Base-by-base conservation (phyloP, 1,140 invertebrate species). In the Heterodera carotae region DNA sequence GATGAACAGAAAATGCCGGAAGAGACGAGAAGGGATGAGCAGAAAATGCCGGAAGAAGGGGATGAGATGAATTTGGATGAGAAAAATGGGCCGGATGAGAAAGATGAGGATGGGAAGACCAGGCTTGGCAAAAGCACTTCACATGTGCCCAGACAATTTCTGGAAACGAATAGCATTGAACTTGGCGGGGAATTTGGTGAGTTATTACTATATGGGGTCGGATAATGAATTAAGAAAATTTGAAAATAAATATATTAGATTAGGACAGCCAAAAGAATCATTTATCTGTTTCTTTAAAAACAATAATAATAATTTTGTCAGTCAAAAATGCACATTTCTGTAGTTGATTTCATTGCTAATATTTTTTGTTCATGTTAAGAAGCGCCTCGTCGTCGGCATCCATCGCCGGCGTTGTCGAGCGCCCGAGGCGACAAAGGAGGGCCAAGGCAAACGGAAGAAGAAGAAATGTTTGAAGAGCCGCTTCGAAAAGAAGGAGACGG, bases 101-200 rank as follows among this genome's bases (percentile, higher is more conserved):
- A 43, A 12, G 39, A 22, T 15, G 48, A 22, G 1, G 27, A 66
- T 1, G 10, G 10, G 62, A 66, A 29, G 27, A 66, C n/a, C 2
- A 7, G 25, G 6, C 8, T 31, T 3, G 29, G 62, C 27, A 66
- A 66, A 12, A 66, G 62, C 25, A 29, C 25, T 12, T 10, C 62
- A 27, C 27, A 66, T 12, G 62, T 29, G 62, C 62, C 62, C 10
- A 66, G 33, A 18, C 62, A 66, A 22, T 66, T 27, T 34, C 12
- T 66, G 33, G 62, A 66, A 27, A 66, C 62, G 1, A 66, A 66
- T 27, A 66, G n/a, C 8, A 66, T 66, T 3, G 48, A 56, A 34
- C 29, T 34, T 1, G 27, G 27, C 62, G 62, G 3, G 25, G 25
- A 66, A 18, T 66, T 66, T 22, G 62, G 62, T 66, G 33, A 29